These are phyloP conservation scores for Bradypus variegatus DNA, from an alignment of 2,797 vertebrate genomes.

Conservation along the genomic window DNA sequence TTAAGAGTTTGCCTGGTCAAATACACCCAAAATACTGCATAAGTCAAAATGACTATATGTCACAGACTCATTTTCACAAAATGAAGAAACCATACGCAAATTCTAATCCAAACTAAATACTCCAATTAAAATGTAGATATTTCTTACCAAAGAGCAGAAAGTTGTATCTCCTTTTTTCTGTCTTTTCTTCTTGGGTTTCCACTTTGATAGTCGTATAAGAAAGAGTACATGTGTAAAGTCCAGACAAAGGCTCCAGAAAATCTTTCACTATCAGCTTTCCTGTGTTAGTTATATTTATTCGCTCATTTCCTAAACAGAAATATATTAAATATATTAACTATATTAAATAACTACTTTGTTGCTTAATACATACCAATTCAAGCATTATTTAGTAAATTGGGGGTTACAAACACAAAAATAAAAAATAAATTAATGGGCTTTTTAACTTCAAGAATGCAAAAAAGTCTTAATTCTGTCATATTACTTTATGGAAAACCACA, in stretches of 20 bases:
- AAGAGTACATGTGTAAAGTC: conserved; percentile 73
- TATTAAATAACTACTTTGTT: neutral
- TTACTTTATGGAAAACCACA: conserved; percentile 1
- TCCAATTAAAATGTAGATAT: neutral
- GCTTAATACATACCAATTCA: conserved; percentile 43
- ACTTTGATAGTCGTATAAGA: conserved; percentile 69
- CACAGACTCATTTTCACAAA: conserved; percentile 11
- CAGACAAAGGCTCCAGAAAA: conserved; percentile 73
- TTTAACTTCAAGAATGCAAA: conserved; percentile 31
- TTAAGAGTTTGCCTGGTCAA: conserved; percentile 20
- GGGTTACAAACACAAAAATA: neutral
- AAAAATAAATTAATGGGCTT: neutral
- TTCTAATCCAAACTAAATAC: neutral
- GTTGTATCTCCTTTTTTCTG: conserved; percentile 57
- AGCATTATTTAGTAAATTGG: conserved; percentile 41
- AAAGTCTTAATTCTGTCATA: conserved; percentile 29
- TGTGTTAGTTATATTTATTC: conserved; percentile 65
- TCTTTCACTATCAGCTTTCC: conserved; percentile 71
- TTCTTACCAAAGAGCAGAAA: conserved; percentile 75
- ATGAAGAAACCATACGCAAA: conserved; percentile 20
- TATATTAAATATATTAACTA: neutral
- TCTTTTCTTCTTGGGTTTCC: conserved; percentile 64
- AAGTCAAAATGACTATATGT: neutral
- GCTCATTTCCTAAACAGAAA: conserved; percentile 65
- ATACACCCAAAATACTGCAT: neutral